Evolutionary conservation across 2,888 invertebrate genomes (phyloP), one percentile per base, ranked within the genome.

Genomic region (Cephus pulcher): DNA sequence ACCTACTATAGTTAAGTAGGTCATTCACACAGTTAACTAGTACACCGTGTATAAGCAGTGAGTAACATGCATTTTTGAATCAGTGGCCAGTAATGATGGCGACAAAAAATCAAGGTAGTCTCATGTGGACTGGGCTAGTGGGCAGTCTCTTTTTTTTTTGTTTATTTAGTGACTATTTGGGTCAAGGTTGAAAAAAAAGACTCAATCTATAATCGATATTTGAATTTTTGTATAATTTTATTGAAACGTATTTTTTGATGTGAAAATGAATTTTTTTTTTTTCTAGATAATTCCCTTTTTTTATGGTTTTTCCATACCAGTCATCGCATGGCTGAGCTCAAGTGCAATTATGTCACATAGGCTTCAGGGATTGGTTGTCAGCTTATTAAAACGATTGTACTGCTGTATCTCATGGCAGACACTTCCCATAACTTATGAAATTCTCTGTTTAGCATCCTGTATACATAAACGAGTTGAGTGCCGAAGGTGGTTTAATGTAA

Each of bases 401-500:
- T 79, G 56, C 56, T 56, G 1, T 56, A 23, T 23, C 56, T 56
- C 56, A 2, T 23, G 23, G 78, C 80, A 76, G 74, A 81, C 69
- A 74, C 79, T 80, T 78, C 80, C 81, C 76, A 75, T 79, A 75
- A 78, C 77, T 75, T 73, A 80, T 82, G 79, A 79, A 85, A 82
- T 74, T 77, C 82, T 69, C 74, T 76, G 71, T 79, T 77, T 23
- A 79, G 80, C 83, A 84, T 86, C 86, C 87, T 85, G 85, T 75
- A 73, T 84, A 84, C 84, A 85, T 87, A 86, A 82, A 80, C 85
- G 79, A 79, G 76, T 73, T 56, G 37, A 73, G 74, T 69, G 79
- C 75, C 78, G 80, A 81, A 80, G 85, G 77, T 83, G 82, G 81
- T 82, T 87, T 87, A 87, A 83, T 88, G 82, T 81, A 34, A 75